These are phyloP conservation scores for Phymorhynchus buccinoides DNA, from an alignment of 1,140 invertebrate genomes.

Conservation along the genomic window DNA sequence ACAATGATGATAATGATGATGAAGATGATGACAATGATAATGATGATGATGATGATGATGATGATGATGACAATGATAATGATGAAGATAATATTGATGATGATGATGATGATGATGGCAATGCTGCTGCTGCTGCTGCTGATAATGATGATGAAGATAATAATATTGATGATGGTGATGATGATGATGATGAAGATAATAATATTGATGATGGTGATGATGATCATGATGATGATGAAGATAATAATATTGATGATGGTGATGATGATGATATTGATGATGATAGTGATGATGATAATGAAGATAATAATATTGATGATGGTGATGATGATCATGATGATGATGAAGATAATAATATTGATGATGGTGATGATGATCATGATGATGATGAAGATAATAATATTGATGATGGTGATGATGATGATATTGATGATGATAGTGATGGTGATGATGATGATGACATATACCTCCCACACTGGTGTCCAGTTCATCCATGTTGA, in stretches of 20 bases:
- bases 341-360: no score
- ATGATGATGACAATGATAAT: no score
- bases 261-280: no score
- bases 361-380: no score
- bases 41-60: neutral
- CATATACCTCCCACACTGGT: constrained; percentile 11
- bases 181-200: neutral
- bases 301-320: no score
- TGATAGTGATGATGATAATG: no score
- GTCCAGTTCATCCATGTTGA: constrained; percentile 4
- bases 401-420: no score
- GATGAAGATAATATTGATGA: neutral
- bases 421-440: no score
- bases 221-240: neutral
- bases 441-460: no score
- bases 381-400: no score
- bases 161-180: neutral
- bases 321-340: no score
- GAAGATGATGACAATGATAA: neutral
- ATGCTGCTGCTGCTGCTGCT: no score
- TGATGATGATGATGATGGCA: neutral
- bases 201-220: neutral
- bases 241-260: neutral
- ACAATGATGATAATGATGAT: neutral
- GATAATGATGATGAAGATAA: neutral